phyloP scores from a whole-genome alignment of 2,113 vertebrate species.

The Hassar affinis region DNA sequence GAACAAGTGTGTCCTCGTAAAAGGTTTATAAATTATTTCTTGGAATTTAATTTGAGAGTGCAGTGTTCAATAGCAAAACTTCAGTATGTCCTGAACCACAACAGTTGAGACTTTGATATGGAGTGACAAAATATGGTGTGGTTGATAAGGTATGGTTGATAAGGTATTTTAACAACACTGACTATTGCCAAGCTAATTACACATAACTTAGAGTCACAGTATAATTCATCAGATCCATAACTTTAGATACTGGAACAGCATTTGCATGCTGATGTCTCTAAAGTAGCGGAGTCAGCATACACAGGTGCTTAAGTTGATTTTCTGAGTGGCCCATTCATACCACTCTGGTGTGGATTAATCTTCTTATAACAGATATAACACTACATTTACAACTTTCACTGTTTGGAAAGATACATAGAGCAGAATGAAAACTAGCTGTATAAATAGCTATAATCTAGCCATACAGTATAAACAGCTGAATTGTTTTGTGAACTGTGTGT shows the following conservation, averaged over 20 bases:
- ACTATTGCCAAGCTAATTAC: neutral
- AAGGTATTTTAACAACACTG: neutral
- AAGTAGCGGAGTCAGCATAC: neutral
- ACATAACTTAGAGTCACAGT: neutral
- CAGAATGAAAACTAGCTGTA: too few species aligned
- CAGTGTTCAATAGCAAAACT: too few species aligned
- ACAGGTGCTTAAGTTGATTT: neutral
- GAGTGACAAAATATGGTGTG: too few species aligned
- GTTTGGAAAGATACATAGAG: too few species aligned
- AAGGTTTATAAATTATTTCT: neutral
- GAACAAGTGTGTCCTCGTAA: neutral
- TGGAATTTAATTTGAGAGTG: neutral
- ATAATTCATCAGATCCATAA: neutral
- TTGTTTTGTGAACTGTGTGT: too few species aligned
- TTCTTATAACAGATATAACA: too few species aligned
- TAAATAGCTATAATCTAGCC: too few species aligned
- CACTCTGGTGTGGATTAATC: too few species aligned
- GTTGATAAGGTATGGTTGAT: too few species aligned
- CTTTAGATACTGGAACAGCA: neutral
- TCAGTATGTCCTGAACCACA: too few species aligned
- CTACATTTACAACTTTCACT: too few species aligned
- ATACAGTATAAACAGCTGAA: too few species aligned
- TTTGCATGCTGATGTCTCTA: neutral
- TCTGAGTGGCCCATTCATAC: neutral
- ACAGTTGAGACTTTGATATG: neutral